Percentiles rank a stretch among this genome's conserved stretches.
phyloP scores from a whole-genome alignment of 2,888 invertebrate genomes.

The Spialia ferax region DNA sequence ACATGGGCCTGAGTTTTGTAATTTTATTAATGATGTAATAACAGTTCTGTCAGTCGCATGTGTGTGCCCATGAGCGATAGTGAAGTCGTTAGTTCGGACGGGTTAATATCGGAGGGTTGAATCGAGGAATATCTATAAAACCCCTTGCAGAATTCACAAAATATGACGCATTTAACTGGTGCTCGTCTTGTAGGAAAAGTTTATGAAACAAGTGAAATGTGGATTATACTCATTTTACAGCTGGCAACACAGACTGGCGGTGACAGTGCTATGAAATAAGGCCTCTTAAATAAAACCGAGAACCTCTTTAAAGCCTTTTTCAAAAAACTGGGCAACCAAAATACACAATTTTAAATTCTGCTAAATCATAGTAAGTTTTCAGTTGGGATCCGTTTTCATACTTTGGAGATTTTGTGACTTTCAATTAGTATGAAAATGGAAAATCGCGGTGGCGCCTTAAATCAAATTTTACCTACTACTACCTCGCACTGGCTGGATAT shows the following conservation, averaged over 20 bases:
- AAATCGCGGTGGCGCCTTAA: too few relatives aligned
- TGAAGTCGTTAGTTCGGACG: constrained; percentile 81
- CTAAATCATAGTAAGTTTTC: too few relatives aligned
- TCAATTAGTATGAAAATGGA: too few relatives aligned
- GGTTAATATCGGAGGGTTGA: constrained; percentile 81
- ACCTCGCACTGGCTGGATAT: too few relatives aligned
- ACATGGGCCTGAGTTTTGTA: constrained; percentile 81
- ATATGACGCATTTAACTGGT: constrained; percentile 19
- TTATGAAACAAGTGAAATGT: not conserved
- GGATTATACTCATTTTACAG: not conserved
- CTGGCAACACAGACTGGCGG: not conserved
- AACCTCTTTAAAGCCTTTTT: too few relatives aligned
- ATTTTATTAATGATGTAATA: constrained; percentile 87
- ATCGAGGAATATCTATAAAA: constrained; percentile 75
- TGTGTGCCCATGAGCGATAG: constrained; percentile 84
- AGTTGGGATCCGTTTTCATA: too few relatives aligned
- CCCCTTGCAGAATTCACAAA: constrained; percentile 56
- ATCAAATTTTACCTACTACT: too few relatives aligned
- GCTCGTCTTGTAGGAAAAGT: constrained; percentile 3
- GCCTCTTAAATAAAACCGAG: too few relatives aligned
- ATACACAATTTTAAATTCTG: too few relatives aligned
- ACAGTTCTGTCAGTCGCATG: constrained; percentile 85
- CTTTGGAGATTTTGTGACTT: too few relatives aligned
- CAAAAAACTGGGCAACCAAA: too few relatives aligned
- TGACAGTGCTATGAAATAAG: too few relatives aligned